Evolutionary conservation across 2,888 invertebrate genomes (phyloP).

Genomic region (Sesamia inferens): DNA sequence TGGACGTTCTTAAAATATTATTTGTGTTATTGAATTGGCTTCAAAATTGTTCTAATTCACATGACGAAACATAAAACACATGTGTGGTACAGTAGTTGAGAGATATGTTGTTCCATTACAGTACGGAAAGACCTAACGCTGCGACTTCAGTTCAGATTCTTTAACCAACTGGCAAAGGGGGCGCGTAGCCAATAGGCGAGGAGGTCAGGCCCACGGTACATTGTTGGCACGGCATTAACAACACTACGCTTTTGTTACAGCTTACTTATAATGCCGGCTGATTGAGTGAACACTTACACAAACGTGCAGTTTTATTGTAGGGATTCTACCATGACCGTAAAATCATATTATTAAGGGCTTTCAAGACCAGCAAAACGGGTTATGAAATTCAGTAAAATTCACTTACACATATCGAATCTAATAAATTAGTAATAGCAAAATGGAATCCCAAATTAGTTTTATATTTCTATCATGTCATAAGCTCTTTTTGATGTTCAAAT

Average conservation of each 20-base stretch:
- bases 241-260: constrained; percentile 87
- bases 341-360: neutral
- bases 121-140: constrained; percentile 99
- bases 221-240: constrained; percentile 86
- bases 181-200: constrained; percentile 94
- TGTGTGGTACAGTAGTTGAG: constrained; percentile 77
- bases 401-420: neutral
- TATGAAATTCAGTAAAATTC: neutral
- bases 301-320: constrained; percentile 81
- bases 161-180: constrained; percentile 97
- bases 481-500: neutral
- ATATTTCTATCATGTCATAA: neutral
- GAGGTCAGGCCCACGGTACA: constrained; percentile 84
- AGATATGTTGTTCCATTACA: constrained; percentile 91
- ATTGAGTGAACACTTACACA: constrained; percentile 78
- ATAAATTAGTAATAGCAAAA: neutral
- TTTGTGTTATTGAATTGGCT: neutral
- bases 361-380: neutral
- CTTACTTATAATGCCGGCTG: constrained; percentile 73
- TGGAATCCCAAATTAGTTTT: neutral
- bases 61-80: constrained; percentile 62
- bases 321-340: constrained; percentile 6
- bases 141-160: constrained; percentile 98
- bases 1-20: neutral
- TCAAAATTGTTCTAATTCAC: constrained; percentile 65